Evolutionary conservation across 2,888 invertebrate species (phyloP).

Genomic region (Cotesia congregata): DNA sequence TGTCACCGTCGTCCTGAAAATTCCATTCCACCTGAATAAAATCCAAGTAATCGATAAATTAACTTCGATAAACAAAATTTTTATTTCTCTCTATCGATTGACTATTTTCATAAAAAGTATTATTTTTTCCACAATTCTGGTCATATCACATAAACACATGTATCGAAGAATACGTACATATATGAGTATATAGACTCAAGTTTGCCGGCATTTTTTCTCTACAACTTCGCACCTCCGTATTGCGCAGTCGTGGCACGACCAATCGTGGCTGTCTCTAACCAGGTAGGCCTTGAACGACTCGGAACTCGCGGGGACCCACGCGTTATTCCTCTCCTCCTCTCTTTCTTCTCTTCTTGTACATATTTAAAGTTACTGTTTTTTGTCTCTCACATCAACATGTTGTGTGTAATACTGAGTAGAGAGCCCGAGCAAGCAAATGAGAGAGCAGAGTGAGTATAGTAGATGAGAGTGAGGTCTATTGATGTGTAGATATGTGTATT

Average conservation of each 20-base stretch:
- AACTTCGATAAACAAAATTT: constrained; percentile 2
- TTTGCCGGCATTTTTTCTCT: constrained; percentile 40
- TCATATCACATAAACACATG: not conserved
- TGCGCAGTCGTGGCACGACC: constrained; percentile 53
- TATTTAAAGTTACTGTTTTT: constrained; percentile 1
- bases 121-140: constrained; percentile 15
- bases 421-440: no score
- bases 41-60: constrained; percentile 17
- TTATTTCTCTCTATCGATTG: not conserved
- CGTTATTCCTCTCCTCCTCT: constrained; percentile 47
- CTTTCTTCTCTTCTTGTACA: constrained; percentile 7
- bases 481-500: constrained; percentile 8
- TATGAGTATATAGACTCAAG: constrained; percentile 4
- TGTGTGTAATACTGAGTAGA: no score
- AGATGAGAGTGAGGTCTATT: constrained; percentile 15
- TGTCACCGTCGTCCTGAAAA: not conserved
- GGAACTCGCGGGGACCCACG: constrained; percentile 64
- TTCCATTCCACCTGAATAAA: not conserved
- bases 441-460: no score
- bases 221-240: constrained; percentile 53
- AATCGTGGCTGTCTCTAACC: constrained; percentile 57
- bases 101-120: constrained; percentile 22
- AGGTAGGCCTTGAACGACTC: constrained; percentile 68
- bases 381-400: constrained; percentile 17
- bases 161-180: not conserved